A percentile compares a stretch with the other conserved stretches of the same genome.
phyloP scores from a whole-genome alignment of 2,888 invertebrate genomes.

The Mythimna impura region DNA sequence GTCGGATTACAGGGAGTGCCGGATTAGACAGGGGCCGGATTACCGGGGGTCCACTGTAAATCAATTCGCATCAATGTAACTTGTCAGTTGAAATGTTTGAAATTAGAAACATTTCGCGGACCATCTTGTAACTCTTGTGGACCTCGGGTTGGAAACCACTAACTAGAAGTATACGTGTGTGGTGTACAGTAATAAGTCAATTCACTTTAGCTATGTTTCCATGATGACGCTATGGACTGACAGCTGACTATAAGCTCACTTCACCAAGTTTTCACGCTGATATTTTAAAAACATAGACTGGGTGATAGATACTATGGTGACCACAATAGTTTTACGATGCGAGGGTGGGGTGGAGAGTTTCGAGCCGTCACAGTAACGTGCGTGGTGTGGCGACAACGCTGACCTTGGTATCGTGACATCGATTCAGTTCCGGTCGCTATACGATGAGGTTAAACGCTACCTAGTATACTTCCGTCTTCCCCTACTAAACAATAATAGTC shows the following conservation, averaged over 20 bases:
- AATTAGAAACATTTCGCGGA: too few species aligned
- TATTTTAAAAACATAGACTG: neutral
- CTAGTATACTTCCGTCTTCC: conserved; percentile 34
- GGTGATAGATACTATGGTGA: neutral
- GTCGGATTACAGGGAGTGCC: too few species aligned
- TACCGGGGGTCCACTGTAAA: too few species aligned
- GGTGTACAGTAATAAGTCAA: too few species aligned
- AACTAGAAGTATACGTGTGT: too few species aligned
- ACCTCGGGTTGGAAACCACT: too few species aligned
- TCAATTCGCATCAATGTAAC: too few species aligned
- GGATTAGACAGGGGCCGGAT: too few species aligned
- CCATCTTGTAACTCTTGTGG: too few species aligned
- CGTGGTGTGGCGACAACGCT: conserved; percentile 8
- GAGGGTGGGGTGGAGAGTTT: conserved; percentile 24
- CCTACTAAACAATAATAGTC: conserved; percentile 4
- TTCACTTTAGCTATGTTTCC: too few species aligned
- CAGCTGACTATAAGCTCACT: neutral
- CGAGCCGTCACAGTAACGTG: conserved; percentile 17
- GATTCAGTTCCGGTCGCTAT: conserved; percentile 38
- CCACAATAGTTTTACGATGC: conserved; percentile 11
- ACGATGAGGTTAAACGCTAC: conserved; percentile 33
- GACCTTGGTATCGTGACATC: conserved; percentile 59
- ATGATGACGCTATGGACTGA: too few species aligned
- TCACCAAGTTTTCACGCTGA: neutral
- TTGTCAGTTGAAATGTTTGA: too few species aligned